phyloP scores from a whole-genome alignment of 2,888 invertebrate species.

The Teleiodes luculella region DNA sequence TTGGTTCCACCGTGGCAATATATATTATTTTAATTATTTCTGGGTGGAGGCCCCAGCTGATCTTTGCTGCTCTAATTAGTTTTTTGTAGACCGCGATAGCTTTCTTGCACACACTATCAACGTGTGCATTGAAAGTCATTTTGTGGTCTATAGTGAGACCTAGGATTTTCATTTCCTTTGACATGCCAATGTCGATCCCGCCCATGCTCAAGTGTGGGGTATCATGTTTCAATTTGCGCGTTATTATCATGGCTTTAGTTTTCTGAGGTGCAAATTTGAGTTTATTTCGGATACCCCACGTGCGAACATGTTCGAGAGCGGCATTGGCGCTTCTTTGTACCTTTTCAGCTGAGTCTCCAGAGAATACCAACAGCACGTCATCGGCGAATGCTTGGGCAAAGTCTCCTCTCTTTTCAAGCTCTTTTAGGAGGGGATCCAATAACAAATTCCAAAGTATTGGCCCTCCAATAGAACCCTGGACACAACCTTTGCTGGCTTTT shows the following conservation, averaged over 20 bases:
- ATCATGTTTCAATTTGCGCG: too few species aligned
- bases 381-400: too few species aligned
- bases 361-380: too few species aligned
- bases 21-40: constrained; percentile 6
- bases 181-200: constrained; percentile 8
- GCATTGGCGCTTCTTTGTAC: background rate
- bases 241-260: too few species aligned
- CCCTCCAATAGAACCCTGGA: background rate
- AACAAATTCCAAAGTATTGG: background rate
- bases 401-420: too few species aligned
- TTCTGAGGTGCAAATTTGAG: background rate
- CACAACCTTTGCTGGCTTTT: background rate
- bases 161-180: constrained; percentile 17
- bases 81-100: constrained; percentile 4
- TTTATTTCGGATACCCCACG: constrained; percentile 3
- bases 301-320: background rate
- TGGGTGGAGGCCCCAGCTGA: constrained; percentile 1
- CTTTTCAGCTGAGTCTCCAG: background rate
- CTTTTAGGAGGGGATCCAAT: too few species aligned
- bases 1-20: constrained; percentile 3
- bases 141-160: constrained; percentile 19
- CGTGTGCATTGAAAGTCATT: constrained; percentile 12
- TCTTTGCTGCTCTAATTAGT: constrained; percentile 1
- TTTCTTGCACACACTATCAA: background rate
- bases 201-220: background rate